Base-by-base conservation (phyloP, 1,140 invertebrate species). In the Propsilocerus akamusi region DNA sequence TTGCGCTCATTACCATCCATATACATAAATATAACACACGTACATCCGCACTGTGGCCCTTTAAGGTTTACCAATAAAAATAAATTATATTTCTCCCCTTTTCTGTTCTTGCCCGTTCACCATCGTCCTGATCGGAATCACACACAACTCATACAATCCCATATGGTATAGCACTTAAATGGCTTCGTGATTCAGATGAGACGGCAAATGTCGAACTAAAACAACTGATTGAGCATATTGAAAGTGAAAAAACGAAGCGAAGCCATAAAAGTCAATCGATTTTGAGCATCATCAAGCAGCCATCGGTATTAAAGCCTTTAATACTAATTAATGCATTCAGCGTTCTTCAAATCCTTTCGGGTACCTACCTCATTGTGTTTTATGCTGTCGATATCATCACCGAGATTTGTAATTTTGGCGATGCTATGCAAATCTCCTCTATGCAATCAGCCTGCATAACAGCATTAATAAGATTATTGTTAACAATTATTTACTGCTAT, bases 281-380 rank as follows among this genome's bases (percentile, higher is more conserved):
- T 56, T 62, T 72, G 50, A 63, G 68, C 50, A 70, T 70, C 12
- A 70, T 74, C 7, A 59, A 56, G 2, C 64, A 69, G 3, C 67
- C 73, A 0, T 69, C 73, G n/a, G 75, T 81, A 0, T 55, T 79
- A 0, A 83, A 83, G 56, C 81, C 81, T 0, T 63, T 84, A 23
- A 58, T 80, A 7, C 77, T 85, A 20, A 77, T 83, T 51, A 77
- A 78, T 52, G 59, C 76, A 0, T 83, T 84, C 61, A 81, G 77
- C 55, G 58, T 80, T 49, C 65, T 83, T 32, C 80, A 83, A 59
- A 76, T 81, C 53, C 62, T 80, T 2, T 78, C 78, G 4, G 82
- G 82, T 49, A 81, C 79, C 2, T 84, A 80, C 53, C 66, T 83
- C 2, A 70, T 83, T 26, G 76, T 85, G 46, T 83, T 83, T 60